Base-by-base conservation (phyloP, 2,888 invertebrate species). In the Drosophila ezoana region DNA sequence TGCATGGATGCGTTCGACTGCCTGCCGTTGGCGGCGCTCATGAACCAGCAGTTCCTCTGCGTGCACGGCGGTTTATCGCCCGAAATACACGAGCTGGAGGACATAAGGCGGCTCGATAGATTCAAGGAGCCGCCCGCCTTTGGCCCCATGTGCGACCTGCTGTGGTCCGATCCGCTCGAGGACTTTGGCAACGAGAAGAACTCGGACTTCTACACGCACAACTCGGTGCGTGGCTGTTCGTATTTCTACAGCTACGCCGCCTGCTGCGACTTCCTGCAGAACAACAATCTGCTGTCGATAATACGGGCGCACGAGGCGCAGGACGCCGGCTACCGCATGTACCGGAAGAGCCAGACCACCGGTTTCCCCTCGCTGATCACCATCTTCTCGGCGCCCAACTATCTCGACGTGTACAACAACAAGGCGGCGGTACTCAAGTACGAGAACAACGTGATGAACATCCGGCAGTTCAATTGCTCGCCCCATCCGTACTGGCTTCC, bases 401-500 rank as follows among this genome's bases (percentile, higher is more conserved):
- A 99, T 94, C 94, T 99, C 95, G 99, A 99, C 94, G 99, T 99
- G 87, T 99, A 99, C 94, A 99, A 99, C 94, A 99, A 99, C 94
- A 99, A 98, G 94, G 99, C 99, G 93, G 99, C 99, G 91, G 99
- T 99, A 92, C 95, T 99, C 92, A 99, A 99, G 93, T 99, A 99
- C 94, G 99, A 99, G 94, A 99, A 99, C 94, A 99, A 99, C 94
- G 99, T 99, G 90, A 99, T 99, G 99, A 99, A 99, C 94, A 99
- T 99, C 91, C 96, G 99, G 92, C 99, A 99, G 94, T 99, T 99
- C 94, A 99, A 99, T 93, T 99, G 98, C 94, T 99, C 99, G 86
- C 98, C 99, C 73, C 99, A 99, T 94, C 99, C 99, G 40, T 99
- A 99, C 93, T 99, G 99, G 99, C 94, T 99, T 93, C 99, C 99